Evolutionary conservation across 2,113 vertebrate species (phyloP).

Genomic region (Platichthys stellatus): DNA sequence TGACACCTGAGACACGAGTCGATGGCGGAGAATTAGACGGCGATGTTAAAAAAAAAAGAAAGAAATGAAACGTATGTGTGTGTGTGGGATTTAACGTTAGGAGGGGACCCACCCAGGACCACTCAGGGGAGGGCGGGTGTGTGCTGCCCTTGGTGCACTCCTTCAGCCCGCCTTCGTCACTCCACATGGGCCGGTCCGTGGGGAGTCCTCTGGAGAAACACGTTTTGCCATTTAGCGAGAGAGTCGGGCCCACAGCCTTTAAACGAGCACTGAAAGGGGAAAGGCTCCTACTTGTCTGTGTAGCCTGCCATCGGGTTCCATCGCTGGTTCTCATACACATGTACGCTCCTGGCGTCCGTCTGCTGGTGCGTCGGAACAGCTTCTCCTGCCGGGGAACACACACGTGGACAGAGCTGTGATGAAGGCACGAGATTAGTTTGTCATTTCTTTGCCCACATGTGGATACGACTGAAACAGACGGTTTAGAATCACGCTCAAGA

Average conservation of each 20-base stretch:
- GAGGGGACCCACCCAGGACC: slow-evolving; percentile 89
- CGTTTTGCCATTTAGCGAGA: background rate
- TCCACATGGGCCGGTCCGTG: slow-evolving; percentile 98
- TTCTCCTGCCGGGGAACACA: slow-evolving; percentile 69
- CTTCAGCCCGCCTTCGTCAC: slow-evolving; percentile 89
- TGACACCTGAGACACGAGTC: slow-evolving; percentile 82
- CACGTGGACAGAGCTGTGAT: background rate
- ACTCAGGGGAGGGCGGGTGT: slow-evolving; percentile 91
- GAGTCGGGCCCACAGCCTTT: no score
- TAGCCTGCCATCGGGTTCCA: slow-evolving; percentile 98
- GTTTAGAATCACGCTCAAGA: slow-evolving; percentile 2
- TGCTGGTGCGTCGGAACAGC: slow-evolving; percentile 83
- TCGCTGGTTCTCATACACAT: slow-evolving; percentile 96
- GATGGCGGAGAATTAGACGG: background rate
- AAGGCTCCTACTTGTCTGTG: slow-evolving; percentile 86
- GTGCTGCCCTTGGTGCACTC: slow-evolving; percentile 91
- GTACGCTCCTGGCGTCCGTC: slow-evolving; percentile 88
- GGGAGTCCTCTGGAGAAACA: slow-evolving; percentile 88
- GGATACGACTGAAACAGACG: background rate
- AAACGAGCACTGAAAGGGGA: background rate
- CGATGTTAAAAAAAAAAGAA: background rate
- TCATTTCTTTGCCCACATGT: background rate
- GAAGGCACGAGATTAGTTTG: background rate
- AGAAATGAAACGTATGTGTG: background rate
- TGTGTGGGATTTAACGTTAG: no score